Evolutionary conservation across 2,797 vertebrate genomes (phyloP), one percentile per base, ranked within the genome.

Genomic region (Buceros bicornis): DNA sequence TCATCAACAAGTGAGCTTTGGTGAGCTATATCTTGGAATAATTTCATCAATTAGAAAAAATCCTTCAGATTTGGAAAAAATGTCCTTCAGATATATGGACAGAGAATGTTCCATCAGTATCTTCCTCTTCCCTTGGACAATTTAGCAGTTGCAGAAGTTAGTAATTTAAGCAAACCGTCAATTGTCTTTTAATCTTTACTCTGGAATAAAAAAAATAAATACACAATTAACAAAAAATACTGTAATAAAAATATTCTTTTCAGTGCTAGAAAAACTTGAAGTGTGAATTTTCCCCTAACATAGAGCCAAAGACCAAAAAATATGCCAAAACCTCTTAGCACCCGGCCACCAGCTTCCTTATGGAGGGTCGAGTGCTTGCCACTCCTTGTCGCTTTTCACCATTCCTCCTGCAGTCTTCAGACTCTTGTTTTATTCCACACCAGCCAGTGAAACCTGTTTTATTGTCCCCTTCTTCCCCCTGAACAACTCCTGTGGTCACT

Each of bases 191-290:
- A 87, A 93, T 83, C 56, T 87, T 19, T 93, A 42, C 53, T 65
- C 33, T 50, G 40, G 56, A 90, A 87, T 87, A 82, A 80, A 91
- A 65, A 2, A 11, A 90, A 87, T 82, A 79, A 51, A 94, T 95
- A 87, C 6, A 64, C 31, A 95, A 94, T 94, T 91, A 93, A 78
- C 64, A 64, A 62, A 93, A 93, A 95, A 85, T 13, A 61, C 33
- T 35, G 19, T 6, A 73, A 84, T 89, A 89, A 89, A 92, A 93
- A 70, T 58, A 18, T 10, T 57, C 6, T 70, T 85, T 82, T 65
- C 64, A 50, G 53, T 1, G 2, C 29, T 28, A 28, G 33, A 66
- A 87, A 72, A 58, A n/a, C 35, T 8, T 18, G 10, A 64, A 54
- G n/a, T 53, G 25, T 71, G 89, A 70, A 48, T 85, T 91, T 64